A percentile compares a stretch with the other conserved stretches of the same genome.
phyloP scores from a whole-genome alignment of 2,797 vertebrate genomes.

The Alfaro cultratus region DNA sequence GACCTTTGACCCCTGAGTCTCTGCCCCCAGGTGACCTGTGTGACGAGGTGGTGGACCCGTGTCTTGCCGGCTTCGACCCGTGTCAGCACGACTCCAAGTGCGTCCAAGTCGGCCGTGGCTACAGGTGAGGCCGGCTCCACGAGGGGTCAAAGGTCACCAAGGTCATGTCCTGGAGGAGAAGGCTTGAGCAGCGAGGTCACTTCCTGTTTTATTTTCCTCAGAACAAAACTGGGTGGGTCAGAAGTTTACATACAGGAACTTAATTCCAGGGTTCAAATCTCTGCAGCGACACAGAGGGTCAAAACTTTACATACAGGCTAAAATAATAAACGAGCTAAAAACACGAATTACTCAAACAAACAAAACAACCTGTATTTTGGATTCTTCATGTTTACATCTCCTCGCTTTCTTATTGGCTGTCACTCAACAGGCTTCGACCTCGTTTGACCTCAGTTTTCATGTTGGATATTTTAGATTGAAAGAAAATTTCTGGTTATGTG shows the following conservation, averaged over 20 bases:
- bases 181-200: constrained; percentile 21
- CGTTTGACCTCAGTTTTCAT: too few relatives aligned
- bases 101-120: constrained; percentile 84
- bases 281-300: too few relatives aligned
- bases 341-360: too few relatives aligned
- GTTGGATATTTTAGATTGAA: too few relatives aligned
- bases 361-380: too few relatives aligned
- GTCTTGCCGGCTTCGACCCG: constrained; percentile 88
- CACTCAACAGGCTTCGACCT: too few relatives aligned
- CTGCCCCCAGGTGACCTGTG: constrained; percentile 90
- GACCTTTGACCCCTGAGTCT: constrained; percentile 2
- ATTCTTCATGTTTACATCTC: too few relatives aligned
- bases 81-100: constrained; percentile 96
- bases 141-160: constrained; percentile 28
- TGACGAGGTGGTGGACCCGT: constrained; percentile 92
- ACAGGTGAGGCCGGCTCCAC: constrained; percentile 82
- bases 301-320: too few relatives aligned
- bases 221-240: not conserved
- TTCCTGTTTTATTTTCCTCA: not conserved
- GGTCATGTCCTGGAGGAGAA: constrained; percentile 16
- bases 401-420: too few relatives aligned
- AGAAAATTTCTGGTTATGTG: too few relatives aligned
- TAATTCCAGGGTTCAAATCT: too few relatives aligned
- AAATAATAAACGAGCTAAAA: too few relatives aligned
- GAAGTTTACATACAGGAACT: not conserved